These are phyloP conservation scores for Sialis lutaria DNA, from an alignment of 2,888 invertebrate species.

Conservation along the genomic window DNA sequence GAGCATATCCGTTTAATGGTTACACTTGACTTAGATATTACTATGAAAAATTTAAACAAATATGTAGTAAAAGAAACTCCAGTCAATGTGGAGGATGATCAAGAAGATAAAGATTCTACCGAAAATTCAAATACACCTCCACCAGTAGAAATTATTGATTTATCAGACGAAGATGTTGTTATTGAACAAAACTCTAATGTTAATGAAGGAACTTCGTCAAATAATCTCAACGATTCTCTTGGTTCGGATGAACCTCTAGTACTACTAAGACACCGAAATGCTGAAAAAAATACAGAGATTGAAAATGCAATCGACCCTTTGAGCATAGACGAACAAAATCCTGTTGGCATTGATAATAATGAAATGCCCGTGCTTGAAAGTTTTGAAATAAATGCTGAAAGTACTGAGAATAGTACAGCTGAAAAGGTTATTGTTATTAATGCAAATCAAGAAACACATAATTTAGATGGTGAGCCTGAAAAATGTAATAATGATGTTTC, in stretches of 20 bases:
- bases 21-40: no score
- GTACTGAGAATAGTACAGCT: not conserved
- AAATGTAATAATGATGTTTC: conserved; percentile 9
- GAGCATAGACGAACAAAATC: conserved; percentile 1
- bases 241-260: conserved; percentile 10
- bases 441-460: conserved; percentile 1
- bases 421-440: not conserved
- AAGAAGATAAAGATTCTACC: no score
- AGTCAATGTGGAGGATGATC: no score
- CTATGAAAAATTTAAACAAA: no score
- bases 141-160: no score
- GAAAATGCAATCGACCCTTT: conserved; percentile 12
- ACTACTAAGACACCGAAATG: conserved; percentile 9
- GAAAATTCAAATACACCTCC: no score
- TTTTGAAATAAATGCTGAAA: not conserved
- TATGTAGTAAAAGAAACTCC: no score
- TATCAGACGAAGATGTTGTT: not conserved
- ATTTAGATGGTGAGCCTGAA: conserved; percentile 6
- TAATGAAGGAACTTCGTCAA: not conserved
- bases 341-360: not conserved
- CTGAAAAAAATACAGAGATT: conserved; percentile 7
- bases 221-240: not conserved
- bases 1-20: no score
- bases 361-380: not conserved
- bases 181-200: not conserved